A percentile compares a stretch with the other conserved stretches of the same genome.
Evolutionary conservation across 2,888 invertebrate genomes (phyloP).

Genomic region (Dolichopus griseipennis): DNA sequence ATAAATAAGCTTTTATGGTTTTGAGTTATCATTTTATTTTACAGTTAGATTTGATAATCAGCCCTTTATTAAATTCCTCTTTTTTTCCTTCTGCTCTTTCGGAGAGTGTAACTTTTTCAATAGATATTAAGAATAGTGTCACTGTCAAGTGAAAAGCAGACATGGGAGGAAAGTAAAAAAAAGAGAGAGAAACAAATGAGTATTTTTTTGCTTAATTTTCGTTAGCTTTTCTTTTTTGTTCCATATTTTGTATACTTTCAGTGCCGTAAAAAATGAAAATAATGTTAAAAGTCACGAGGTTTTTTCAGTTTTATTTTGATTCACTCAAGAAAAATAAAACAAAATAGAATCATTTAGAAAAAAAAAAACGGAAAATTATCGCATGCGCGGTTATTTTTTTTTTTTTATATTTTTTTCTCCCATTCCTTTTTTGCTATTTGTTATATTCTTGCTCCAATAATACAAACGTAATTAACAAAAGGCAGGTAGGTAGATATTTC

Average conservation of each 20-base stretch:
- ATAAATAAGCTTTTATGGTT: not conserved
- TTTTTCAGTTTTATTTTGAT: conserved; percentile 1
- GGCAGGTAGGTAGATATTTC: not conserved
- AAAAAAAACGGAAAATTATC: not conserved
- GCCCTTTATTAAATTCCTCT: no score
- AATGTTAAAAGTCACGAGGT: not conserved
- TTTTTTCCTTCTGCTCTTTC: no score
- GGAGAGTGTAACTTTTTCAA: no score
- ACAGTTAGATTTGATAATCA: no score
- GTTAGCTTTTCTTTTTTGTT: no score
- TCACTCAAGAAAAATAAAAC: not conserved
- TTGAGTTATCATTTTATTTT: not conserved
- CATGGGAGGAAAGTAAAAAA: no score
- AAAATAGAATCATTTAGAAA: no score
- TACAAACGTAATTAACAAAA: not conserved
- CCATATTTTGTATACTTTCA: not conserved
- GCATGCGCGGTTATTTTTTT: not conserved
- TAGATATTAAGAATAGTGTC: no score
- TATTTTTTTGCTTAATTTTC: no score
- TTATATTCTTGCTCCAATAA: not conserved
- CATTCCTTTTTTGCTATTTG: not conserved
- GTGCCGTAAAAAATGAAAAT: not conserved
- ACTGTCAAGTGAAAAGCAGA: no score
- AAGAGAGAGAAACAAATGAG: no score
- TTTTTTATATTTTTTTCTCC: not conserved